Evolutionary conservation across 2,888 invertebrate species (phyloP).

Genomic region (Mechanitis mazaeus): DNA sequence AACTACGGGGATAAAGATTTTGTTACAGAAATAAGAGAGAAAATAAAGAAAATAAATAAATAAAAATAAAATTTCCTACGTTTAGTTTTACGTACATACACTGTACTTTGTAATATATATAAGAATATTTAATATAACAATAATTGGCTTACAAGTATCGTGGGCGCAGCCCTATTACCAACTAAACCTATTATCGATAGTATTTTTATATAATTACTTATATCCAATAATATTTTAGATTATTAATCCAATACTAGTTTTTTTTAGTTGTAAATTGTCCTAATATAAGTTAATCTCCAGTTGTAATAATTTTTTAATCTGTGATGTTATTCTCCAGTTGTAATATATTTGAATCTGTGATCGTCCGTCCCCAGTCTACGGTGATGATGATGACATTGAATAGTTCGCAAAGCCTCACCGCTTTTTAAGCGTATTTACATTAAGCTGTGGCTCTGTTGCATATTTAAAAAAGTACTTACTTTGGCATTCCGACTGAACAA

Average conservation of each 20-base stretch:
- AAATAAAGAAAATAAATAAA: no score
- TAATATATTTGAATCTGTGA: no score
- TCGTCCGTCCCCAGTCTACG: neutral
- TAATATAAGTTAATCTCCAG: no score
- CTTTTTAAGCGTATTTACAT: constrained; percentile 9
- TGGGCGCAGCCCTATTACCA: constrained; percentile 6
- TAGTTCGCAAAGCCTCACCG: neutral
- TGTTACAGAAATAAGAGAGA: no score
- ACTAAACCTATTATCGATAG: neutral
- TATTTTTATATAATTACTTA: neutral
- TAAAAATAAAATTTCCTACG: neutral
- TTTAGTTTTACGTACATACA: neutral
- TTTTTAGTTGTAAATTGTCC: no score
- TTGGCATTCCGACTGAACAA: constrained; percentile 75
- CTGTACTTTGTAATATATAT: neutral
- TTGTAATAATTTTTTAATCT: no score
- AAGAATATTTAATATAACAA: neutral
- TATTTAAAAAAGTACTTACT: constrained; percentile 56
- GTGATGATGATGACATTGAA: constrained; percentile 1
- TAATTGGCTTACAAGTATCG: constrained; percentile 13
- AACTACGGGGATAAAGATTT: no score
- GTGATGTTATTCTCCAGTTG: no score
- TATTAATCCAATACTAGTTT: neutral
- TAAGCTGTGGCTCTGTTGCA: constrained; percentile 8
- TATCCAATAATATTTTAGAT: constrained; percentile 5